phyloP scores from a whole-genome alignment of 2,113 vertebrate species.

The Bos taurus region ARS-UCD2.0 NC_037356.1:40121501-40122000 shows the following conservation, averaged over 20 bases:
- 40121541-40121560: constrained; percentile 5
- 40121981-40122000: neutral
- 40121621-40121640: constrained; percentile 67
- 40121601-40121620: constrained; percentile 64
- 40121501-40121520: constrained; percentile 51
- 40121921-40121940: neutral
- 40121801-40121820: neutral
- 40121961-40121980: neutral
- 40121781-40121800: constrained; percentile 2
- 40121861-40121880: neutral
- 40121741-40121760: constrained; percentile 54
- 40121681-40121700: constrained; percentile 12
- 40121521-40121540: constrained; percentile 32
- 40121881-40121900: neutral
- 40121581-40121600: constrained; percentile 53
- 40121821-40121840: neutral
- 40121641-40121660: constrained; percentile 48
- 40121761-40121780: neutral
- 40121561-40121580: constrained; percentile 37
- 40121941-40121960: fast-evolving
- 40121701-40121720: constrained; percentile 60
- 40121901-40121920: neutral
- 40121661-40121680: constrained; percentile 66
- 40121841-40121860: neutral
- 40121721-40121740: constrained; percentile 65